phyloP scores from a whole-genome alignment of 2,888 invertebrate species.

The Drosophila austrosaltans region DNA sequence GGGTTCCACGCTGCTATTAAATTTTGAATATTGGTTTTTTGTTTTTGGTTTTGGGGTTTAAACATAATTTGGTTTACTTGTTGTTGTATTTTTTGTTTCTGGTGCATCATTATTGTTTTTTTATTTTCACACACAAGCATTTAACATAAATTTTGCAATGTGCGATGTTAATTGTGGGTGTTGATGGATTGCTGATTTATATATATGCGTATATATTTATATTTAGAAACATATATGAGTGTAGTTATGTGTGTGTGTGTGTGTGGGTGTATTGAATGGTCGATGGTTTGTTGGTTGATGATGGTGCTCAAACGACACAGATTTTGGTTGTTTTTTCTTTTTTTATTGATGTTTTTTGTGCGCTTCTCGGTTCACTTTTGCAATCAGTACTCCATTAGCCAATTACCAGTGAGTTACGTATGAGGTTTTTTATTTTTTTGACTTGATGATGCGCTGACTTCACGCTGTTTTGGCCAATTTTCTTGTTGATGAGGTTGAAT shows the following conservation, averaged over 20 bases:
- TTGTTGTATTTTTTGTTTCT: conserved; percentile 34
- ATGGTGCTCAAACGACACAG: conserved; percentile 42
- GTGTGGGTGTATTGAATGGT: conserved; percentile 29
- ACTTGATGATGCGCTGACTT: conserved; percentile 59
- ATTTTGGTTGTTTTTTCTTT: conserved; percentile 28
- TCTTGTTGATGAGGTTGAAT: conserved; percentile 58
- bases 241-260: conserved; percentile 20
- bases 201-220: background rate
- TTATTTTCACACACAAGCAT: conserved; percentile 56
- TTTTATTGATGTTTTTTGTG: conserved; percentile 27
- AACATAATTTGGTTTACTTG: conserved; percentile 37
- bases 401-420: conserved; percentile 69
- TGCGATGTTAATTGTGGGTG: conserved; percentile 70
- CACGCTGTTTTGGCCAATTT: conserved; percentile 65
- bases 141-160: conserved; percentile 71
- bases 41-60: conserved; percentile 35
- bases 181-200: conserved; percentile 18
- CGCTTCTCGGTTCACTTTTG: conserved; percentile 24
- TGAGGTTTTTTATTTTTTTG: conserved; percentile 53
- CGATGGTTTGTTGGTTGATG: conserved; percentile 39
- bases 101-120: conserved; percentile 41
- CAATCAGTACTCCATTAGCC: conserved; percentile 65
- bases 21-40: conserved; percentile 60
- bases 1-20: conserved; percentile 72
- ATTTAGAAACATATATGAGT: conserved; percentile 20